These are phyloP conservation scores for Callopanchax toddi DNA, from an alignment of 2,113 vertebrate species.

Conservation along the genomic window DNA sequence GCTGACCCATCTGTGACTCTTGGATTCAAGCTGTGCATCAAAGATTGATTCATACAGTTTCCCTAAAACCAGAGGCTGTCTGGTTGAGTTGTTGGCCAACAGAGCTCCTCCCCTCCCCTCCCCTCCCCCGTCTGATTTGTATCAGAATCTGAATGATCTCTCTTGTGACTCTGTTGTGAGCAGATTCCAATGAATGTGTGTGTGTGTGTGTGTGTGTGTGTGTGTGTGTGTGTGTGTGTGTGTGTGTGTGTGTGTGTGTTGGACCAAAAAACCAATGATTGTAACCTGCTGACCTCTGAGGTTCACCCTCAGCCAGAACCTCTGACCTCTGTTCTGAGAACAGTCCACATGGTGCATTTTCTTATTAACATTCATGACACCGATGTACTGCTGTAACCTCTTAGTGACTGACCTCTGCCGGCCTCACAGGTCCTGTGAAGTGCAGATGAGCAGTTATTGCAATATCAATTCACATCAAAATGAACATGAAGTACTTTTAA, in stretches of 20 bases:
- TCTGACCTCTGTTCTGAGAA: slow-evolving; percentile 34
- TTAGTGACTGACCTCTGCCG: slow-evolving; percentile 23
- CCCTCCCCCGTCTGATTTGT: not conserved
- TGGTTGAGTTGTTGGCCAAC: not conserved
- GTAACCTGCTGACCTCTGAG: slow-evolving; percentile 59
- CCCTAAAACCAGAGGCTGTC: not conserved
- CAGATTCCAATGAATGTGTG: slow-evolving; percentile 33
- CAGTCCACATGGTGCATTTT: slow-evolving; percentile 38
- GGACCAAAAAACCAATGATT: slow-evolving; percentile 61
- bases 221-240: slow-evolving; percentile 57
- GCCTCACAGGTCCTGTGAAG: slow-evolving; percentile 7
- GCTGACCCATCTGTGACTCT: slow-evolving; percentile 14
- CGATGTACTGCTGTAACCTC: slow-evolving; percentile 33
- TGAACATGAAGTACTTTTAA: slow-evolving; percentile 12
- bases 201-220: slow-evolving; percentile 47
- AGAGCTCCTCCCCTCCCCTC: not conserved
- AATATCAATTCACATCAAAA: not conserved
- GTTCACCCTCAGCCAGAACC: slow-evolving; percentile 36
- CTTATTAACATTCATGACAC: slow-evolving; percentile 45
- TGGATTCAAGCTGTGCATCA: slow-evolving; percentile 25
- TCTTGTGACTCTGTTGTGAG: not conserved
- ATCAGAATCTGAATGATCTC: not conserved
- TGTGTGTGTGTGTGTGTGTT: slow-evolving; percentile 46
- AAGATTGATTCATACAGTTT: slow-evolving; percentile 14
- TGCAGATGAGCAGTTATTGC: not conserved